These are phyloP conservation scores for Hybognathus amarus DNA, from an alignment of 2,797 vertebrate species.

Conservation along the genomic window DNA sequence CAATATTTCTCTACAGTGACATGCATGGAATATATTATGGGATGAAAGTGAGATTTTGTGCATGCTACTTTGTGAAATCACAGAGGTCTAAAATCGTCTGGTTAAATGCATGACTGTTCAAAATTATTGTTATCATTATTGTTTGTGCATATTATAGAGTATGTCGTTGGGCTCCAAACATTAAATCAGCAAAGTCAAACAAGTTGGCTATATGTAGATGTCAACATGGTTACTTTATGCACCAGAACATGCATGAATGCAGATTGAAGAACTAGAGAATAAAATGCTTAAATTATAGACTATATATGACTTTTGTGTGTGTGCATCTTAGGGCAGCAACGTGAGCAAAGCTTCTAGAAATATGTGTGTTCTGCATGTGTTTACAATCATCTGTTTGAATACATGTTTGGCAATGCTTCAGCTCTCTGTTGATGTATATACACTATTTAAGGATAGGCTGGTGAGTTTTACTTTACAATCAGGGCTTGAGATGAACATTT, in stretches of 20 bases:
- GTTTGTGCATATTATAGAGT: background rate
- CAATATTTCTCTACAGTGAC: background rate
- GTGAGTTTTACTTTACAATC: background rate
- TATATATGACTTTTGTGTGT: background rate
- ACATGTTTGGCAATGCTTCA: background rate
- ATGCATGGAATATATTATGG: background rate
- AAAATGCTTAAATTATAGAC: background rate
- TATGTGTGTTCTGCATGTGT: background rate
- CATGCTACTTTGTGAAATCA: background rate
- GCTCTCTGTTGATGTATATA: too few relatives aligned
- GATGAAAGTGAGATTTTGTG: background rate
- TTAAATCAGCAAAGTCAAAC: background rate
- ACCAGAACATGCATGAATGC: background rate
- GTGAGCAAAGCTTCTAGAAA: background rate
- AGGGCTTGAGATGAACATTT: background rate
- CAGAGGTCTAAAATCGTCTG: background rate
- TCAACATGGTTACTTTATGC: background rate
- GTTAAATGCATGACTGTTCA: background rate
- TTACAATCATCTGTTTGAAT: background rate
- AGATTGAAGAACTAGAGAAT: background rate
- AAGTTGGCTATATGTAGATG: background rate
- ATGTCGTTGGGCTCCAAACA: background rate
- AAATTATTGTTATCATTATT: background rate
- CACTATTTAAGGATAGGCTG: background rate
- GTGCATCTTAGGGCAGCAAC: background rate